These are phyloP conservation scores for Trachelus troglodyta DNA, from an alignment of 2,888 invertebrate species.

Conservation along the genomic window DNA sequence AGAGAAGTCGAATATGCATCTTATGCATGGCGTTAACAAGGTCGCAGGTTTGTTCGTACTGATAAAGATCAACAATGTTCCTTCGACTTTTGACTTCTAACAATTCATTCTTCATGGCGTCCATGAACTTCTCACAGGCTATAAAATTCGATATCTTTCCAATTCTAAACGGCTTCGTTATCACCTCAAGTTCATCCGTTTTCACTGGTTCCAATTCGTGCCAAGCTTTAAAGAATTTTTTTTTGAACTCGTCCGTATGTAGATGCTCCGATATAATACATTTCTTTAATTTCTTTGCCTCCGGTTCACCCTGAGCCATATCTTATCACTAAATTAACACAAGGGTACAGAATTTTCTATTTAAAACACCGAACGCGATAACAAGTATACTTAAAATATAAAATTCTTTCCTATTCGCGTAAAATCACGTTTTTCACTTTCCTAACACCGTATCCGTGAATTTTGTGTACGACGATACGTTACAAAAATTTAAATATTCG, in stretches of 20 bases:
- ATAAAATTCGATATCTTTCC: conserved; percentile 76
- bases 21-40: conserved; percentile 70
- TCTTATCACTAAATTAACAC: background rate
- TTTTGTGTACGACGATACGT: background rate
- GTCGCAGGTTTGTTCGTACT: conserved; percentile 86
- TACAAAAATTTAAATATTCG: background rate
- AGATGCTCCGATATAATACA: conserved; percentile 52
- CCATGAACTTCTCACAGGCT: conserved; percentile 69
- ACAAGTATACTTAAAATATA: background rate
- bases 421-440: background rate
- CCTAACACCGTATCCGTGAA: background rate
- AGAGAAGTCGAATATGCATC: conserved; percentile 73
- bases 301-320: conserved; percentile 39
- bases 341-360: background rate
- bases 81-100: conserved; percentile 74
- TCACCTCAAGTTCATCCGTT: conserved; percentile 68
- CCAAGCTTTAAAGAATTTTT: conserved; percentile 66
- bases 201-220: conserved; percentile 63
- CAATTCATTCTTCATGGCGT: conserved; percentile 74
- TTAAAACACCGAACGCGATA: background rate
- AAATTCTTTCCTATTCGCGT: background rate
- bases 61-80: conserved; percentile 88
- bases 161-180: conserved; percentile 75
- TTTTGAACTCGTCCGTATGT: conserved; percentile 37
- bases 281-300: conserved; percentile 44